A percentile compares a stretch with the other conserved stretches of the same genome.
These are phyloP conservation scores for Phalacrocorax pelagicus DNA, from an alignment of 2,113 vertebrate species.

Conservation along the genomic window DNA sequence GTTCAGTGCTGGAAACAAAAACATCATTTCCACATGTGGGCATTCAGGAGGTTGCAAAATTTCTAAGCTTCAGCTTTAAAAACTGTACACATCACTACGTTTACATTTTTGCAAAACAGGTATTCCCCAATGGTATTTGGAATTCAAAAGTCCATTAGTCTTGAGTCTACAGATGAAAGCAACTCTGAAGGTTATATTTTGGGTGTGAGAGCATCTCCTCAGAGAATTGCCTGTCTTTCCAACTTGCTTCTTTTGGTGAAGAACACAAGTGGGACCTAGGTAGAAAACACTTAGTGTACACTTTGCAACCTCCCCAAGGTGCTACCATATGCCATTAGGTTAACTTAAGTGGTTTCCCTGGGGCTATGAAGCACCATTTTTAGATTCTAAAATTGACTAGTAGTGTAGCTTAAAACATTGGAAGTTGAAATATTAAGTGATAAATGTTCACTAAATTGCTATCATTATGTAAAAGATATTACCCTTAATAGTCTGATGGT, in stretches of 20 bases:
- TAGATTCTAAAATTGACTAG: not conserved
- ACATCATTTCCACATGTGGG: not conserved
- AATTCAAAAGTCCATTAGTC: not conserved
- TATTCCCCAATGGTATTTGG: not conserved
- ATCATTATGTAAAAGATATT: conserved; percentile 34
- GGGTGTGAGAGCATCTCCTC: not conserved
- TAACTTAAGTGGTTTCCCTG: not conserved
- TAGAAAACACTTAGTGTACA: not conserved
- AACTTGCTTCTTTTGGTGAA: not conserved
- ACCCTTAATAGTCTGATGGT: conserved; percentile 3
- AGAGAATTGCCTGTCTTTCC: not conserved
- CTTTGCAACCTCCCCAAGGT: not conserved
- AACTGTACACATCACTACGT: not conserved
- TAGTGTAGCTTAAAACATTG: not conserved
- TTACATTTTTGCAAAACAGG: not conserved
- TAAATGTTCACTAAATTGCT: conserved; percentile 44
- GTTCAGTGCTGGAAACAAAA: not conserved
- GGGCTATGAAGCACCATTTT: not conserved
- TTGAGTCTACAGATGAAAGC: not conserved
- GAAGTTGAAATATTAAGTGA: not conserved
- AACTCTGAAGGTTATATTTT: not conserved
- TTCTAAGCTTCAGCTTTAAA: not conserved
- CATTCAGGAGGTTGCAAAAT: not conserved
- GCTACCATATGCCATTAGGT: not conserved
- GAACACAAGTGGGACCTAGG: not conserved